Evolutionary conservation across 2,888 invertebrate species (phyloP).

Genomic region (Pseudoips prasinana): DNA sequence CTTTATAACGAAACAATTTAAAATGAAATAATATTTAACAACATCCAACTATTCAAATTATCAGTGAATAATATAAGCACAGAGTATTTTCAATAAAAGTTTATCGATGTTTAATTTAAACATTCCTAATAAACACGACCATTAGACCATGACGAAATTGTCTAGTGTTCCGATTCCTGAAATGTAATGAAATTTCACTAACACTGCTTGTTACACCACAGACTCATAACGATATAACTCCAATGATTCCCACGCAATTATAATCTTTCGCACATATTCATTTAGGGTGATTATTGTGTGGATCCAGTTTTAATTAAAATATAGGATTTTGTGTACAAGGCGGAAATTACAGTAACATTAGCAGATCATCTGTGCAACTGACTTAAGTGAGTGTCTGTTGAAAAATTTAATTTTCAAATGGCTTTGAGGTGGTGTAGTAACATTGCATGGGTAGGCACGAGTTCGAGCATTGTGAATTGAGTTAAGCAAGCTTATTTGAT

Average conservation of each 20-base stretch:
- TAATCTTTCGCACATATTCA: too few relatives aligned
- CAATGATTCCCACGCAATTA: constrained; percentile 13
- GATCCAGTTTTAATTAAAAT: constrained; percentile 40
- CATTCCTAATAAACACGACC: constrained; percentile 37
- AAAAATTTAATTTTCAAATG: too few relatives aligned
- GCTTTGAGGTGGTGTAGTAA: too few relatives aligned
- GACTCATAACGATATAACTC: constrained; percentile 29
- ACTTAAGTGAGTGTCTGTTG: too few relatives aligned
- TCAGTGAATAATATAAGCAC: too few relatives aligned
- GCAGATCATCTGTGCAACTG: too few relatives aligned
- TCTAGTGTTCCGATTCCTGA: constrained; percentile 40
- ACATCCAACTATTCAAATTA: too few relatives aligned
- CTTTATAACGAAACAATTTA: too few relatives aligned
- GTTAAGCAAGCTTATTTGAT: too few relatives aligned
- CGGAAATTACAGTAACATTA: constrained; percentile 21
- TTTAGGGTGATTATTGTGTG: constrained; percentile 19
- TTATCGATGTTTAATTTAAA: constrained; percentile 32
- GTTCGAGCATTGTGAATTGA: too few relatives aligned
- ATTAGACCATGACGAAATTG: constrained; percentile 42
- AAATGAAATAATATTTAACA: too few relatives aligned
- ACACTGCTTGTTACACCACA: constrained; percentile 27
- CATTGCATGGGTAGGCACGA: too few relatives aligned
- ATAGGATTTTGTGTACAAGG: constrained; percentile 35
- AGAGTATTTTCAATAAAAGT: constrained; percentile 16
- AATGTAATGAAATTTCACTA: constrained; percentile 49